A percentile compares a stretch with the other conserved stretches of the same genome.
These are phyloP conservation scores for Carassius carassius DNA, from an alignment of 2,113 vertebrate genomes.

Conservation along the genomic window DNA sequence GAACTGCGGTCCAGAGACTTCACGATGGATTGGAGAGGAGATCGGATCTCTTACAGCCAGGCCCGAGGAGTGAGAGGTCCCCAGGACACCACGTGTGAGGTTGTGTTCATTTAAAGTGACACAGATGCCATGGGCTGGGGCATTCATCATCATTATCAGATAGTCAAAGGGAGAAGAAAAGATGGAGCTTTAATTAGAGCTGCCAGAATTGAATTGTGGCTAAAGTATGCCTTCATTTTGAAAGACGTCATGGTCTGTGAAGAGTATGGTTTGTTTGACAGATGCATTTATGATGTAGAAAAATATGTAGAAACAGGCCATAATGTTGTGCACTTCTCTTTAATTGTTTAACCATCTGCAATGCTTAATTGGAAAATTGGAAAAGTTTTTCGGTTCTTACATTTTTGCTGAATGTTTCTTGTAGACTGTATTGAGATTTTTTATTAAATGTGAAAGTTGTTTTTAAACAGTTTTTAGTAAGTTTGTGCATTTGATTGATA, in stretches of 20 bases:
- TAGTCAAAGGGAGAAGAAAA: neutral
- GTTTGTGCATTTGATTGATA: neutral
- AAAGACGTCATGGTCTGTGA: neutral
- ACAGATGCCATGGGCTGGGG: slow-evolving; percentile 20
- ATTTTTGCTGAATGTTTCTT: slow-evolving; percentile 6
- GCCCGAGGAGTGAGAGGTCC: slow-evolving; percentile 6
- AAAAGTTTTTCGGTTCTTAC: neutral
- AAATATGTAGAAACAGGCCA: neutral
- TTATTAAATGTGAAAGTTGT: slow-evolving; percentile 31
- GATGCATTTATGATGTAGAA: slow-evolving; percentile 18
- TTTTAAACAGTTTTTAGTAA: neutral
- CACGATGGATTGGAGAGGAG: neutral
- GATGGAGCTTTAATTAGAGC: slow-evolving; percentile 16
- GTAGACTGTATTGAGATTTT: slow-evolving; percentile 10
- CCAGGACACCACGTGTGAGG: neutral
- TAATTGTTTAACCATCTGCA: neutral
- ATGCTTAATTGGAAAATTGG: neutral
- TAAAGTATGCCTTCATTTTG: neutral
- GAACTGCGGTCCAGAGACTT: neutral
- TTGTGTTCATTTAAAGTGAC: slow-evolving; percentile 30
- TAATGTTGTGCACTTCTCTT: slow-evolving; percentile 9
- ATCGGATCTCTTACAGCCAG: slow-evolving; percentile 10
- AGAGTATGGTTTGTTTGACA: neutral
- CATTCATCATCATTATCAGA: slow-evolving; percentile 36
- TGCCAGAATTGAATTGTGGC: neutral